These are phyloP conservation scores for Lordiphosa mommai DNA, from an alignment of 1,140 invertebrate species.

Conservation along the genomic window DNA sequence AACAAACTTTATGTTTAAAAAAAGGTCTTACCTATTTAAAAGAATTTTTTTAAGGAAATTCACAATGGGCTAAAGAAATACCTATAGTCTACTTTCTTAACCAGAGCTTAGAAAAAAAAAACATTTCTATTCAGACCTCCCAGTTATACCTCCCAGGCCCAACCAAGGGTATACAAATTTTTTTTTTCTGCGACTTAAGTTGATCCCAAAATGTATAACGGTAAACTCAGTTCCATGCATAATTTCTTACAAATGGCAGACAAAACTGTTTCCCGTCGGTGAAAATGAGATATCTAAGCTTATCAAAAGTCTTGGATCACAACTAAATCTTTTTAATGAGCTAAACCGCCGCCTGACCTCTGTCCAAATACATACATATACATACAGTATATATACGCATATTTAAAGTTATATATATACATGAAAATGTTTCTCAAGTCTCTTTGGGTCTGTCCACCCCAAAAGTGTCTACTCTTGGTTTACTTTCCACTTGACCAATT, in stretches of 20 bases:
- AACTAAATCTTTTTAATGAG: constrained; percentile 69
- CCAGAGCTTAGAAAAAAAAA: too few relatives aligned
- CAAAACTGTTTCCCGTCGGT: constrained; percentile 38
- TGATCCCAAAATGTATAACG: constrained; percentile 17
- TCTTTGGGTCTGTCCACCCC: constrained; percentile 24
- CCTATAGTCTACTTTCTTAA: too few relatives aligned
- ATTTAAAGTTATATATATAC: constrained; percentile 15
- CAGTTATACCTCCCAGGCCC: too few relatives aligned
- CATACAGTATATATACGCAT: constrained; percentile 8
- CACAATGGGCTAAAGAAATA: too few relatives aligned
- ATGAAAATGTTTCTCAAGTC: constrained; percentile 30
- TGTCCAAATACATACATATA: constrained; percentile 17
- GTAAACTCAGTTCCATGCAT: constrained; percentile 40
- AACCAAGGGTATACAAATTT: too few relatives aligned
- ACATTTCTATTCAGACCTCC: too few relatives aligned
- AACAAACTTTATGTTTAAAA: too few relatives aligned
- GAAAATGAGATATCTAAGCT: neutral
- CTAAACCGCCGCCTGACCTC: constrained; percentile 42
- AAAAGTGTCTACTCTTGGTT: constrained; percentile 52
- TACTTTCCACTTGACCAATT: constrained; percentile 78
- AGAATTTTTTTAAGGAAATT: too few relatives aligned
- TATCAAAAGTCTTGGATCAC: constrained; percentile 62
- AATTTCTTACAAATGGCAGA: constrained; percentile 37
- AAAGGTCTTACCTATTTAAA: too few relatives aligned
- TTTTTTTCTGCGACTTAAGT: constrained; percentile 34